Evolutionary conservation across 2,113 vertebrate species (phyloP).

Genomic region (Rissa tridactyla): DNA sequence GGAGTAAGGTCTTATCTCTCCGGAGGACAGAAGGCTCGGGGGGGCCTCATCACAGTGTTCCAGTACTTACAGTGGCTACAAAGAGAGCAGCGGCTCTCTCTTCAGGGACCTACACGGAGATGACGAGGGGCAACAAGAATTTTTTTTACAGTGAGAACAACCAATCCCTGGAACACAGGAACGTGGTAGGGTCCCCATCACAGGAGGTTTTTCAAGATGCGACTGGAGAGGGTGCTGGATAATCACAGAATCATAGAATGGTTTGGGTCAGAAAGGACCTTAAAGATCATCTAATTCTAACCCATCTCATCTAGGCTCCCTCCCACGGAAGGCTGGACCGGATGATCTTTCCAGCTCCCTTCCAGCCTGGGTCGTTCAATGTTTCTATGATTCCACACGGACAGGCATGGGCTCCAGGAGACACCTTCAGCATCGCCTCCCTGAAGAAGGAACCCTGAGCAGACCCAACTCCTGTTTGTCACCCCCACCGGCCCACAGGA

Average conservation of each 20-base stretch:
- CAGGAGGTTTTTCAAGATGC: not conserved
- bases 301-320: not conserved
- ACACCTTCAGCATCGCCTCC: not conserved
- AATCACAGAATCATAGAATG: too few relatives aligned
- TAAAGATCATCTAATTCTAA: not conserved
- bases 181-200: fast-evolving
- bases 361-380: not conserved
- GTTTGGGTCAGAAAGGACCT: too few relatives aligned
- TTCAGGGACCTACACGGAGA: not conserved
- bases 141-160: not conserved
- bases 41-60: not conserved
- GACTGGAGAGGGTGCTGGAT: not conserved
- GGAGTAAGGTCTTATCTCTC: not conserved
- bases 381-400: fast-evolving
- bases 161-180: not conserved
- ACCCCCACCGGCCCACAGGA: too few relatives aligned
- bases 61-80: not conserved
- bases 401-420: fast-evolving
- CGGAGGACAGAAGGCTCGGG: not conserved
- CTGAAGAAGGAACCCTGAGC: not conserved
- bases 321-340: fast-evolving
- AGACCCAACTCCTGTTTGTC: not conserved
- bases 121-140: not conserved
- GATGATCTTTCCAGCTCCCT: not conserved
- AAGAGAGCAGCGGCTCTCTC: not conserved